Percentiles rank a stretch among this genome's conserved stretches.
Conservation (phyloP, 2,797 vertebrate species). For the Anguilla megastoma region DNA sequence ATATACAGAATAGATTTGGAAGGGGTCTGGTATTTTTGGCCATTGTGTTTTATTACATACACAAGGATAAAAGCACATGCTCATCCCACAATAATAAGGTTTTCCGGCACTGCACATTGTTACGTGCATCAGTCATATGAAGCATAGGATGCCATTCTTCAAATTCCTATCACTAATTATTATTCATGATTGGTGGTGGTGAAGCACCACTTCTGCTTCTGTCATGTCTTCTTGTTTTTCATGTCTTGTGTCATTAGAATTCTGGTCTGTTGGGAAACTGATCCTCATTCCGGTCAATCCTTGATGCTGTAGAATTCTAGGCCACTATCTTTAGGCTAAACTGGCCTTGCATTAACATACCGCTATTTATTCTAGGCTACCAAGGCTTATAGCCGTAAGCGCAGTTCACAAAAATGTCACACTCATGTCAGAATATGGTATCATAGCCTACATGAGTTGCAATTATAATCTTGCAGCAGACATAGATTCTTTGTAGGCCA, state of each 20-base stretch:
- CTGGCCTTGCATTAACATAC: background rate
- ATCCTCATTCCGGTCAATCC: background rate
- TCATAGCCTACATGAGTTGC: no score
- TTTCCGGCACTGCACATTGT: background rate
- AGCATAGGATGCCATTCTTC: constrained; percentile 4
- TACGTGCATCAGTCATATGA: background rate
- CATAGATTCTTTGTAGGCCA: no score
- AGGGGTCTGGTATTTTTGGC: background rate
- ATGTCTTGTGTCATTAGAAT: background rate
- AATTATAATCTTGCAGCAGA: no score
- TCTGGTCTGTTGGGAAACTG: background rate
- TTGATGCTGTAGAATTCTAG: background rate
- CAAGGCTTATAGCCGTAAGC: background rate
- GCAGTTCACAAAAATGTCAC: no score
- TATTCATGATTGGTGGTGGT: constrained; percentile 6
- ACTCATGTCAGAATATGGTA: no score
- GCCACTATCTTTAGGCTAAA: background rate
- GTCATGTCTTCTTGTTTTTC: background rate
- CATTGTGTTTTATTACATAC: background rate
- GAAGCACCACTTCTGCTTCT: constrained; percentile 12
- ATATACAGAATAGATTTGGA: background rate
- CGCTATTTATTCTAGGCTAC: background rate
- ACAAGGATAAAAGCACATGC: background rate
- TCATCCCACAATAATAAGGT: background rate
- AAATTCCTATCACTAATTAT: background rate